Conservation (phyloP, 1,140 invertebrate genomes). For the Sipha flava region DNA sequence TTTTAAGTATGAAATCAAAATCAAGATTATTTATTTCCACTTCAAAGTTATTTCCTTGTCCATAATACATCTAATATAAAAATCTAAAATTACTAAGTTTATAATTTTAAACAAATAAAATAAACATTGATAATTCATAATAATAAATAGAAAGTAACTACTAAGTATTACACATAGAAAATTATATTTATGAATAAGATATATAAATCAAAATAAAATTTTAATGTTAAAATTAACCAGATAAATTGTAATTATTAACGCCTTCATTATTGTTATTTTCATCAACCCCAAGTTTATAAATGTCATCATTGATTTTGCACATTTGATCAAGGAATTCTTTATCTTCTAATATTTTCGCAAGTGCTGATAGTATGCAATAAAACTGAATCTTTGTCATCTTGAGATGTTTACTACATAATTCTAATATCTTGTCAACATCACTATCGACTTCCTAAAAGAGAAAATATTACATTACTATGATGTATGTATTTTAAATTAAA, state of each 20-base stretch:
- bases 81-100: too few relatives aligned
- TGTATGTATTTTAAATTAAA: neutral
- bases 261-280: constrained; percentile 29
- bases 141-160: too few relatives aligned
- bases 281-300: constrained; percentile 17
- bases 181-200: neutral
- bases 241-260: constrained; percentile 19
- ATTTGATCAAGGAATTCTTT: constrained; percentile 2
- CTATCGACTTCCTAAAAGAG: neutral
- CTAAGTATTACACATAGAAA: neutral
- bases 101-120: too few relatives aligned
- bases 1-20: too few relatives aligned
- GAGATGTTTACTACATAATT: constrained; percentile 5
- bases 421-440: neutral
- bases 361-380: neutral
- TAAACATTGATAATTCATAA: too few relatives aligned
- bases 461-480: neutral
- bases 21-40: neutral
- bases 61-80: neutral
- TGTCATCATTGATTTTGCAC: constrained; percentile 25
- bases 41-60: neutral
- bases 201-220: neutral
- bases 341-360: constrained; percentile 17
- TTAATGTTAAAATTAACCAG: neutral
- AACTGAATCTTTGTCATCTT: neutral